Evolutionary conservation across 92 coral and sea anemone species (phyloP), one percentile per base, ranked within the genome.

Genomic region (Epizoanthus rinbou): DNA sequence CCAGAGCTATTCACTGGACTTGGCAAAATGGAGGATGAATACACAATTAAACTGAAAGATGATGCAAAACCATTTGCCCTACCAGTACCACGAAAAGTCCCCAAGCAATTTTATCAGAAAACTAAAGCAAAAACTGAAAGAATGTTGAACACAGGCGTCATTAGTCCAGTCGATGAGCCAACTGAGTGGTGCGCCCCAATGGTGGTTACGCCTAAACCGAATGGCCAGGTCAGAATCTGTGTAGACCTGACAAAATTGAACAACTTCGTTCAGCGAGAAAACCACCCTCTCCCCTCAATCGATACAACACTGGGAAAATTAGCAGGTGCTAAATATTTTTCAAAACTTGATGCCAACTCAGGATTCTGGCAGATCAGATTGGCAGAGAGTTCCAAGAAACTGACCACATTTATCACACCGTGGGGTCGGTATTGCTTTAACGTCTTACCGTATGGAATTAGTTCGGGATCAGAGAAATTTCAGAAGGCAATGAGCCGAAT

Each of bases 301-400:
- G 86, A 87, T 25, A 21, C 63, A 75, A 76, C 82, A 53, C 54
- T 84, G 69, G 76, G 80, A n/a, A 76, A 83, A 86, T 43, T 81
- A 22, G 85, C 90, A 82, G 82, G 79, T 23, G 85, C 88, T 25
- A 85, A 71, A 67, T 43, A 66, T 52, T 85, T 85, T 75, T 79
- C 89, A 5, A 89, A 85, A 53, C 64, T 89, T 15, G 89, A 89
- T 66, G 89, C 89, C 2, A 85, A 89, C 84, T 89, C 89, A 0
- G 89, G 83, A 39, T 89, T 85, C 33, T 85, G 82, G 86, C 79
- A 64, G 25, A 85, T 85, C 33, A 85, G 63, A 73, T 41, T 89
- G 21, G 17, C 89, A 5, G 85, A 86, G 41, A 54, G 17, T 17
- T 85, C 86, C 57, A 85, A 31, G 68, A 82, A 58, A 8, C 76